Base-by-base conservation (phyloP, 2,113 vertebrate species). In the Corydoras sp. region DNA sequence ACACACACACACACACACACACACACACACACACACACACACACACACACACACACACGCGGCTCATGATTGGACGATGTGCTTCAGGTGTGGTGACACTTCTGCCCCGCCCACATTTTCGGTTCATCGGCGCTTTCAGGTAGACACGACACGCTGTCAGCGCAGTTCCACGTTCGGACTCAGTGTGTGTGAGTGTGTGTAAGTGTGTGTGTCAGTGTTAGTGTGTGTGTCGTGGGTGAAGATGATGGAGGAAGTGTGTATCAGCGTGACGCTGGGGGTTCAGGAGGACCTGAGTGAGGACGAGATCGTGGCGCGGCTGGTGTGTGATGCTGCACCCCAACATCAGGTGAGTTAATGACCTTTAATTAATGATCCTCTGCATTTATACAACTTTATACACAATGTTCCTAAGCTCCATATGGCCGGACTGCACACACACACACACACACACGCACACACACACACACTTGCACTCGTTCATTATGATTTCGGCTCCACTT, bases 201-300 rank as follows among this genome's bases (percentile, higher is more conserved):
- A 24, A 24, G 18, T 24, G n/a, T 5, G 65, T 65, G n/a, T 5
- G 65, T 53, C n/a, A n/a, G n/a, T n/a, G n/a, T n/a, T n/a, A n/a
- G n/a, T 5, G 65, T 65, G n/a, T 5, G 65, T 53, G 50, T 53
- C 53, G 51, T 55, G 53, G 14, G 9, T 67, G 6, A 51, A 54
- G 50, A 51, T 67, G 53, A 14, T 53, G 24, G 61, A 73, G 2
- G 51, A 53, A 14, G 70, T 30, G 51, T 71, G 43, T 53, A 14
- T 53, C 51, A 53, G 51, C 51, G 35, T 43, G 35, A 43, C 35
- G 4, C 13, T 14, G 10, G 51, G 10, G 51, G 51, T 53, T 10
- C 9, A 3, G 51, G 13, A 53, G 51, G 13, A 53, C 51, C 51
- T 53, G 51, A 53, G 29, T 60, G 77, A n/a, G 24, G 56, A 62